Evolutionary conservation across 2,888 invertebrate species (phyloP), one percentile per base, ranked within the genome.

Genomic region (Calephelis perditalis): DNA sequence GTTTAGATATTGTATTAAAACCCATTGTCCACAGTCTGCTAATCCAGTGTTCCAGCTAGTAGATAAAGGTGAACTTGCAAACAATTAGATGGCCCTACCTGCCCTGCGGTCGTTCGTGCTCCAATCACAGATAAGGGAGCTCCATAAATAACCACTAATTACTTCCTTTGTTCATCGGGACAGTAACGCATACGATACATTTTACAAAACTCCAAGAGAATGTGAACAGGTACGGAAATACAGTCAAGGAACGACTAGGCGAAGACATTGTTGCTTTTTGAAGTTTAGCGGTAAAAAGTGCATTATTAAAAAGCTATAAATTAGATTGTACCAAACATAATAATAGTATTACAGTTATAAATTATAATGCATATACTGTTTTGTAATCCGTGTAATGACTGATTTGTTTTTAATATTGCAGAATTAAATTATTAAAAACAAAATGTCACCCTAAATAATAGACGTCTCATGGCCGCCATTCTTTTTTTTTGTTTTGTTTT

Each of bases 141-240:
- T 71, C 81, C 73, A 85, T 84, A 85, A 84, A 85, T 85, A 81
- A 84, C 71, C 77, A 71, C 82, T 86, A 86, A 87, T 87, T 86
- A 85, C 84, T 82, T 78, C 77, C 79, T 81, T 81, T 67, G 67
- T 68, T 68, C 68, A 67, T 66, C 67, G 64, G 60, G 61, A 65
- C 46, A 46, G 57, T 26, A 45, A 57, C 45, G 57, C 46, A 57
- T 46, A 45, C 57, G 7, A n/a, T 57, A 60, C 59, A 37, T 40
- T 60, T 60, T 46, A 60, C 56, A 26, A 52, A 52, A 52, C 26
- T 49, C 49, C 26, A 26, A 26, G 52, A 35, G 52, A 52, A 52
- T 52, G 52, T 52, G 52, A 52, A 52, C 52, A 52, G 52, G 52
- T 52, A 52, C 26, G 52, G 52, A 52, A 52, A 52, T 35, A 35